Conservation (phyloP, 2,888 invertebrate species). For the Strigamia maritima region DNA sequence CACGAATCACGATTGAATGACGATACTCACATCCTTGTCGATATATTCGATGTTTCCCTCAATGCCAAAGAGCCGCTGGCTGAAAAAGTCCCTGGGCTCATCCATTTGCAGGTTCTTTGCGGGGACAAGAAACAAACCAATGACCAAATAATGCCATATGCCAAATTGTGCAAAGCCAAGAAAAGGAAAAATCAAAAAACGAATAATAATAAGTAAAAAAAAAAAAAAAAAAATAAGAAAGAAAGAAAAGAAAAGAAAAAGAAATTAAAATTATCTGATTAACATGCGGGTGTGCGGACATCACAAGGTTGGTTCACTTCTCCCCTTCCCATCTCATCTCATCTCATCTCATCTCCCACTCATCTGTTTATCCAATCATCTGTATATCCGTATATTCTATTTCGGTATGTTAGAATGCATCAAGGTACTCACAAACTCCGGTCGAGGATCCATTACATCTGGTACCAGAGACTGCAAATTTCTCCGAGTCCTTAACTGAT, state of each 20-base stretch:
- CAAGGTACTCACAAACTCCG: constrained; percentile 42
- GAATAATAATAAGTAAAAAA: neutral
- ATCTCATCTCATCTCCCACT: constrained; percentile 13
- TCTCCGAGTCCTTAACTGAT: constrained; percentile 63
- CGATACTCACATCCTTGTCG: constrained; percentile 46
- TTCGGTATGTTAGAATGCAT: neutral
- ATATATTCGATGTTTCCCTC: constrained; percentile 47
- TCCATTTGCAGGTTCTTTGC: constrained; percentile 29
- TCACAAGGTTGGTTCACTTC: constrained; percentile 34
- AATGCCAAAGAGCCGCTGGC: constrained; percentile 46
- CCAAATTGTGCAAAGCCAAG: constrained; percentile 17
- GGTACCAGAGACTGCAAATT: constrained; percentile 47
- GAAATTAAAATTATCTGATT: neutral
- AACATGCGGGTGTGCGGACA: constrained; percentile 34
- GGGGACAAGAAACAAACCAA: constrained; percentile 35
- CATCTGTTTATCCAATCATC: constrained; percentile 17
- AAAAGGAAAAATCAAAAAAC: neutral
- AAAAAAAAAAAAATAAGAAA: neutral
- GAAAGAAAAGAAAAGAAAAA: neutral
- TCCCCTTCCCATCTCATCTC: constrained; percentile 29
- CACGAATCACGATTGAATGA: too few relatives aligned
- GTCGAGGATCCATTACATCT: constrained; percentile 50
- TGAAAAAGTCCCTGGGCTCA: constrained; percentile 45
- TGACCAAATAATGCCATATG: constrained; percentile 20
- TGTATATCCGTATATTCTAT: neutral